A percentile compares a stretch with the other conserved stretches of the same genome.
These are phyloP conservation scores for Cichlasoma orientale DNA, from an alignment of 2,797 vertebrate species.

Conservation along the genomic window DNA sequence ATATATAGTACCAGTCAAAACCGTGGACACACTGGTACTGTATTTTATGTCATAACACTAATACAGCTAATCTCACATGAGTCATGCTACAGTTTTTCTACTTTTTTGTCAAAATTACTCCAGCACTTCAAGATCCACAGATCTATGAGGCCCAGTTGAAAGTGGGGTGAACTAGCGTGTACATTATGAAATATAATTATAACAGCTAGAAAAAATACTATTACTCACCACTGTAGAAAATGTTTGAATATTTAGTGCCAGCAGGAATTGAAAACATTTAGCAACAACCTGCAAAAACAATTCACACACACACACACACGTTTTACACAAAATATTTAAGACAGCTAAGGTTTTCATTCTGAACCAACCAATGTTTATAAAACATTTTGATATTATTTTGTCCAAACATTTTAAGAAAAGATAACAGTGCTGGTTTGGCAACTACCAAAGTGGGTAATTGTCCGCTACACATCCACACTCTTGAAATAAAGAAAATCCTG, in stretches of 20 bases:
- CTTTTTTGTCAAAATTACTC: constrained; percentile 14
- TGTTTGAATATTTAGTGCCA: constrained; percentile 64
- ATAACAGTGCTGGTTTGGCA: constrained; percentile 70
- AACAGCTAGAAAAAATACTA: constrained; percentile 56
- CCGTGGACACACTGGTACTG: too few species aligned
- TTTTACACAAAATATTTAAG: constrained; percentile 75
- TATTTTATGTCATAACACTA: constrained; percentile 34
- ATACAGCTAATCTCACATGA: constrained; percentile 19
- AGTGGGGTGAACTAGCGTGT: constrained; percentile 31
- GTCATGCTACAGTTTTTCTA: constrained; percentile 9
- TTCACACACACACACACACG: constrained; percentile 36
- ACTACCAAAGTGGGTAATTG: constrained; percentile 65
- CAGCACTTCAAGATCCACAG: constrained; percentile 6
- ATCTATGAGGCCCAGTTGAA: constrained; percentile 16
- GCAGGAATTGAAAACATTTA: constrained; percentile 68
- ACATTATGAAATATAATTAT: constrained; percentile 36
- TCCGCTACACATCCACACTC: constrained; percentile 52
- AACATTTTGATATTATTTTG: constrained; percentile 62
- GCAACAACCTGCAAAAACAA: constrained; percentile 64
- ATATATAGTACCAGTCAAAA: too few species aligned
- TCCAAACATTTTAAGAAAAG: constrained; percentile 61
- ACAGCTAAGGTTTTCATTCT: constrained; percentile 73
- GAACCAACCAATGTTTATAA: constrained; percentile 70
- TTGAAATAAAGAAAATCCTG: constrained; percentile 8
- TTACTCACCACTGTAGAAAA: constrained; percentile 61